Evolutionary conservation across 2,113 vertebrate species (phyloP), one percentile per base, ranked within the genome.

Genomic region (Anhinga anhinga): DNA sequence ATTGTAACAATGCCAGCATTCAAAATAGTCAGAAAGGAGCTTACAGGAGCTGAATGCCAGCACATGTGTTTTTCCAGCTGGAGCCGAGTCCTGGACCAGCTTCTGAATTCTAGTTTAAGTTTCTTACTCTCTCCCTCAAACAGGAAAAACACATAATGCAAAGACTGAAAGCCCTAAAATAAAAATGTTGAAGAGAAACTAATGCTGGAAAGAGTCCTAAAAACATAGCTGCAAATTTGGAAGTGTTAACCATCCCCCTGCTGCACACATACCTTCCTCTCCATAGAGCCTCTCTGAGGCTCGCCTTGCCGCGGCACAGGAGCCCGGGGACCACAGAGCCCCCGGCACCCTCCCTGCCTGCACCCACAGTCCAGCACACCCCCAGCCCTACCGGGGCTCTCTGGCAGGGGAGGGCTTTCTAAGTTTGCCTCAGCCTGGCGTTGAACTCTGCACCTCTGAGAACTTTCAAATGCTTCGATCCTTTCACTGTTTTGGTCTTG

Each of bases 31-130:
- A 96, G 72, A 96, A 97, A 97, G 91, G 94, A 97, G 95, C 93
- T 96, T 96, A 96, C 90, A 90, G 93, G 91, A 96, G 96, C 95
- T 95, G 96, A 96, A 97, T 97, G 97, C 97, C 96, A 97, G 91
- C 96, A 97, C 96, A 97, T 97, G 96, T 98, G 97, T 97, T 97
- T 96, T 97, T 97, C 96, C 97, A 97, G 93, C 96, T 97, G 95
- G 93, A 97, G 94, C 90, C 0, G 94, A 95, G 94, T 97, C 87
- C 95, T 94, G 96, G 94, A 96, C 90, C 67, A 94, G 96, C 86
- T 97, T 96, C 95, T 97, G 95, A 97, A 96, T 97, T 90, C 92
- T 95, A 67, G 94, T 97, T 97, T 95, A 97, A 97, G 95, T 97
- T 97, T 96, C 94, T 97, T 97, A 86, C 91, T 97, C 89, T 86